phyloP scores from a whole-genome alignment of 2,888 invertebrate genomes.

The Nemotelus pantherinus region DNA sequence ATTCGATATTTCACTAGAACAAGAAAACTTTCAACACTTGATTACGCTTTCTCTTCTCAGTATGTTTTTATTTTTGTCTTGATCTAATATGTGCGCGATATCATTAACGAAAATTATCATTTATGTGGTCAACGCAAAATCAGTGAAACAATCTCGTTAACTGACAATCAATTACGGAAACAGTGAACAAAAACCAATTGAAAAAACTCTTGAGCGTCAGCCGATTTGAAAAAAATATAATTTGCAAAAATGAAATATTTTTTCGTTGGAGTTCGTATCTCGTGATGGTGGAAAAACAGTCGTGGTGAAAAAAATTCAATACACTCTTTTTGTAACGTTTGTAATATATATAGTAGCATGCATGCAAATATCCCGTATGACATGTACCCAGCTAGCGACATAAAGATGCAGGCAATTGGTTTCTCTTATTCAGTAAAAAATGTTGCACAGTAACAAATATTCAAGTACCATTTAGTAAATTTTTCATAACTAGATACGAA shows the following conservation, averaged over 20 bases:
- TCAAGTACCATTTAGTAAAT: constrained; percentile 9
- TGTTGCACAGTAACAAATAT: constrained; percentile 34
- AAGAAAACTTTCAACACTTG: constrained; percentile 43
- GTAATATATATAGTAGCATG: constrained; percentile 46
- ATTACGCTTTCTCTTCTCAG: constrained; percentile 38
- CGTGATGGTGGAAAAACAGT: too few species aligned
- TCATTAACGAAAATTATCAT: too few species aligned
- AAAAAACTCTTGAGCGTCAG: too few species aligned
- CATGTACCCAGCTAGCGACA: constrained; percentile 58
- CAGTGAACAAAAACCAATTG: too few species aligned
- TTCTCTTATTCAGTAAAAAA: constrained; percentile 14
- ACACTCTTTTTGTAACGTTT: background rate
- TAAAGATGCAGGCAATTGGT: constrained; percentile 50
- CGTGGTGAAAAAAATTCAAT: background rate
- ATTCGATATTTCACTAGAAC: constrained; percentile 46
- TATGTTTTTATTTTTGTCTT: constrained; percentile 33
- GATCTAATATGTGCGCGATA: background rate
- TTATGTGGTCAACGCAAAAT: too few species aligned
- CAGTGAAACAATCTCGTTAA: too few species aligned
- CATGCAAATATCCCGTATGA: constrained; percentile 55
- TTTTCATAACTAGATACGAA: constrained; percentile 33
- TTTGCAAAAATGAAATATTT: too few species aligned
- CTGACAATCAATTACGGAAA: too few species aligned
- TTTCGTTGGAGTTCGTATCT: too few species aligned
- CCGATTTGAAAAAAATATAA: too few species aligned